phyloP scores from a whole-genome alignment of 2,113 vertebrate species.

The Balaeniceps rex region DNA sequence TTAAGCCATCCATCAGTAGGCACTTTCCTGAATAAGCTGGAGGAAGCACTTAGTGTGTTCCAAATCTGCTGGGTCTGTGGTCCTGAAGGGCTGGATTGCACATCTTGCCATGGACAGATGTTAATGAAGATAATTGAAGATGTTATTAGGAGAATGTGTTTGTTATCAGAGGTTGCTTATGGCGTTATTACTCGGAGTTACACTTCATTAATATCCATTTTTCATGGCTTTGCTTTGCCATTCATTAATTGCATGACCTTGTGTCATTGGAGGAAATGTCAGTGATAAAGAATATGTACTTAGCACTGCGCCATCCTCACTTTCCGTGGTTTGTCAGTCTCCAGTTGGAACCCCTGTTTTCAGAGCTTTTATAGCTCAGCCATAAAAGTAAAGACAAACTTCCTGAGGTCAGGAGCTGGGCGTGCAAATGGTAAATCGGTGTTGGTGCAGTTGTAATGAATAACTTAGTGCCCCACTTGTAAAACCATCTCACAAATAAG shows the following conservation, averaged over 20 bases:
- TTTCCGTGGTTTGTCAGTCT: not conserved
- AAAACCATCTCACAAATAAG: not conserved
- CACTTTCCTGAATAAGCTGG: not conserved
- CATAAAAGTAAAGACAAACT: not conserved
- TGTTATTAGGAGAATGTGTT: conserved; percentile 82
- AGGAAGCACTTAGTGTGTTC: not conserved
- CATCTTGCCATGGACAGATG: conserved; percentile 63
- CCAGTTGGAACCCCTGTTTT: not conserved
- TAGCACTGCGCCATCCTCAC: not conserved
- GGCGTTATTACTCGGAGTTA: conserved; percentile 73
- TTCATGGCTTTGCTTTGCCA: conserved; percentile 58
- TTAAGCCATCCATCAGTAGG: not conserved
- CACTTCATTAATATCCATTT: conserved; percentile 84
- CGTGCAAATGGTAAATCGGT: not conserved
- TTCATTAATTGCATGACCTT: conserved; percentile 61
- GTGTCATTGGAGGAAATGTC: conserved; percentile 80
- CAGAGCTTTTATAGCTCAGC: not conserved
- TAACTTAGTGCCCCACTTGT: not conserved
- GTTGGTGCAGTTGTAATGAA: not conserved
- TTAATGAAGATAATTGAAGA: conserved; percentile 80
- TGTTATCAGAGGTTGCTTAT: conserved; percentile 77
- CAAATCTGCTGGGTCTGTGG: not conserved
- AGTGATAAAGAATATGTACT: conserved; percentile 5
- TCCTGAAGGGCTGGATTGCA: conserved; percentile 22
- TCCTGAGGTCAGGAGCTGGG: not conserved